Percentiles rank a stretch among this genome's conserved stretches.
These are phyloP conservation scores for Festucalex cinctus DNA, from an alignment of 2,113 vertebrate genomes.

Conservation along the genomic window DNA sequence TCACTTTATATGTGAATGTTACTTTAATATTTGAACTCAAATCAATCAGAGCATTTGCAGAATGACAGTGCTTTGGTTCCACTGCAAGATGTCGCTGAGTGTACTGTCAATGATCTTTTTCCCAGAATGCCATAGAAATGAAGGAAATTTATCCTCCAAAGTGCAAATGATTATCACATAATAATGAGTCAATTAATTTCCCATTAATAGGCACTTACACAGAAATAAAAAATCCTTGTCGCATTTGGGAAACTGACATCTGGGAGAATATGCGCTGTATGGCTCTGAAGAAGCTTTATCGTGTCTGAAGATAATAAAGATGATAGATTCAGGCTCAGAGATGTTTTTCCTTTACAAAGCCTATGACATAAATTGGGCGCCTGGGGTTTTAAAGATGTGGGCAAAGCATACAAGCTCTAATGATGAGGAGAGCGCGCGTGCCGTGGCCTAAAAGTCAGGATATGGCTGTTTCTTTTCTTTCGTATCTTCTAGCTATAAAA, in stretches of 20 bases:
- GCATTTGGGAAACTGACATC: background rate
- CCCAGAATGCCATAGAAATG: background rate
- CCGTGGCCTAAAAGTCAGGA: background rate
- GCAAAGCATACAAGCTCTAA: slow-evolving; percentile 3
- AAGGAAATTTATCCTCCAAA: background rate
- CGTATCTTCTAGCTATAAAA: background rate
- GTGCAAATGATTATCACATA: background rate
- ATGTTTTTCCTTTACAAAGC: slow-evolving; percentile 1
- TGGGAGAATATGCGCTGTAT: background rate
- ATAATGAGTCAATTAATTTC: background rate
- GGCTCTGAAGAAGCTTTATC: background rate
- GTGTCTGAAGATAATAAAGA: slow-evolving; percentile 9
- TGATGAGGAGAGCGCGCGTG: background rate
- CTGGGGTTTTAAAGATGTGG: background rate
- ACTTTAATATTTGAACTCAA: background rate
- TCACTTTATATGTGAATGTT: background rate
- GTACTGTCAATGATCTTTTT: background rate
- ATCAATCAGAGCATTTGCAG: background rate
- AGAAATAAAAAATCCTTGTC: background rate
- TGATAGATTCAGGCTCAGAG: background rate
- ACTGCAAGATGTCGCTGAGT: background rate
- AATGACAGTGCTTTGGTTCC: background rate
- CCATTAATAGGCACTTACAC: background rate
- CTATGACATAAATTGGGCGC: background rate
- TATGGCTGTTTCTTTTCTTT: slow-evolving; percentile 3